These are phyloP conservation scores for Stegostoma tigrinum DNA, from an alignment of 2,113 vertebrate genomes.

Conservation along the genomic window DNA sequence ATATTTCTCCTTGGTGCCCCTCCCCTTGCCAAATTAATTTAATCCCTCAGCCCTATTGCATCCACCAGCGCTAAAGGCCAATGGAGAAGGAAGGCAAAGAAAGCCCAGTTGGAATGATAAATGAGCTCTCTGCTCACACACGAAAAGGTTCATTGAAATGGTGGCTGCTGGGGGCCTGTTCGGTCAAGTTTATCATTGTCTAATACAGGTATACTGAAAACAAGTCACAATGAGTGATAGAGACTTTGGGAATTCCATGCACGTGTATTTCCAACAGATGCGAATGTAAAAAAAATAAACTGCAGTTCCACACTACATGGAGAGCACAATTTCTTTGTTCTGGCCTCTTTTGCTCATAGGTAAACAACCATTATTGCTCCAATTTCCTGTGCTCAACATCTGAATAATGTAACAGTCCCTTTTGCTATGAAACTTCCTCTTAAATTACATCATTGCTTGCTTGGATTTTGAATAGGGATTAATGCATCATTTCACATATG, in stretches of 20 bases:
- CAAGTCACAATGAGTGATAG: background rate
- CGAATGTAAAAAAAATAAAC: background rate
- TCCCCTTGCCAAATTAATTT: background rate
- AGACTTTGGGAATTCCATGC: background rate
- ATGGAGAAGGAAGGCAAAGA: background rate
- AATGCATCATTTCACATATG: background rate
- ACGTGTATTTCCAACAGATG: background rate
- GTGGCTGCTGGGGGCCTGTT: background rate
- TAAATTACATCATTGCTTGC: background rate
- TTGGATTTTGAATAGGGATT: background rate
- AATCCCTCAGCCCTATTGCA: background rate
- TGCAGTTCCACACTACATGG: background rate
- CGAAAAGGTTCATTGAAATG: conserved; percentile 1
- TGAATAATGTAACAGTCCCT: conserved; percentile 2
- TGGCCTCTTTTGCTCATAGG: background rate
- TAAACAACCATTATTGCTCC: background rate
- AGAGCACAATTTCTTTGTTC: background rate
- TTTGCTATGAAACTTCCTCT: background rate
- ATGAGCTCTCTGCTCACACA: background rate
- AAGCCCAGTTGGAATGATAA: background rate
- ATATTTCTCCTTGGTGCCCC: background rate
- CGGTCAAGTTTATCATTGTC: background rate
- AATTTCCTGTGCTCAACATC: background rate
- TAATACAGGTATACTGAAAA: background rate
- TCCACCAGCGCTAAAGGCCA: background rate